Base-by-base conservation (phyloP, 2,113 vertebrate species). In the Stegastes partitus region DNA sequence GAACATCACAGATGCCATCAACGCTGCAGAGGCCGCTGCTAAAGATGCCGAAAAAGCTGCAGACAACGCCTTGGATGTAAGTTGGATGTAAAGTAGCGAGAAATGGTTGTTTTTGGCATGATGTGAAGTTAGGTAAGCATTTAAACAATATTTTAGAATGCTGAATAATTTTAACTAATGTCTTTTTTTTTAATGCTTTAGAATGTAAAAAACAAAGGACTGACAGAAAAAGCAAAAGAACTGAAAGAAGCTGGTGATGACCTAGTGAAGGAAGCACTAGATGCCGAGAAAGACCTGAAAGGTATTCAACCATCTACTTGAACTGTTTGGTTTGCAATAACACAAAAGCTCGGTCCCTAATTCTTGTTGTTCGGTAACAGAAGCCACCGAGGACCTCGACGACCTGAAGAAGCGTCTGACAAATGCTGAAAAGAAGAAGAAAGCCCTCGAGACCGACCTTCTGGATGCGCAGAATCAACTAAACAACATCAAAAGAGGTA, bases 1-100 rank as follows among this genome's bases (percentile, higher is more conserved):
- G 80, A 96, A 94, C 84, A 99, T 99, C 81, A 96, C 96, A 28
- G 95, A 94, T 0, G 96, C 96, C 39, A 94, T 99, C 69, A 96
- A 95, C 37, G 96, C 95, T 0, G 98, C 98, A 0, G 96, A 99
- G 77, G 94, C 94, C 1, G 96, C 96, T 0, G 96, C 98, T 10
- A 94, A 91, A 11, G 94, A 95, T 79, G 98, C 98, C 55, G 89
- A 93, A 77, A 85, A 63, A 1, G 97, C 97, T 0, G 95, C 98
- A 1, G 94, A 96, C 65, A 95, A 94, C 2, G 96, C 97, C 10
- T 81, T 97, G 19, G 89, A 81, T 1, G 98, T 99, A 93, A 92
- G 68, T 15, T 15, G 18, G 9, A 67, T 11, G 12, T 65, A 11
- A 47, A 21, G 19, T 23, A 15, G 39, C 39, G 19, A 14, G 16